These are phyloP conservation scores for Pomatostomus ruficeps DNA, from an alignment of 2,113 vertebrate genomes.

Conservation along the genomic window DNA sequence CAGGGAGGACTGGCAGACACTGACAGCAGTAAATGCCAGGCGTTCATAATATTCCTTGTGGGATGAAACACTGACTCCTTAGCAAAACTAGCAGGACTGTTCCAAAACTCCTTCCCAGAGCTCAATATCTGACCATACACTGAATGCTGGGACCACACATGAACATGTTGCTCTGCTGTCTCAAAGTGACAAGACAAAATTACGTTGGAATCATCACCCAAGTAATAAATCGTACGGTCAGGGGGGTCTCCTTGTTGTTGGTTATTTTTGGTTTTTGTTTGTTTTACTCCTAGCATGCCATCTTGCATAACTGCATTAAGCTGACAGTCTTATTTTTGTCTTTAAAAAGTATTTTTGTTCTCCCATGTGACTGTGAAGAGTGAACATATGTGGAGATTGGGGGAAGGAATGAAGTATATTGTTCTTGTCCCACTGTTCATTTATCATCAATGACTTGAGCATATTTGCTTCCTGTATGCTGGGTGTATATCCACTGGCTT, in stretches of 20 bases:
- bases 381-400: not conserved
- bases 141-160: constrained; percentile 48
- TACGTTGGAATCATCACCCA: not conserved
- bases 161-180: not conserved
- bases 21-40: not conserved
- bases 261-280: not conserved
- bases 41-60: not conserved
- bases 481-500: not conserved
- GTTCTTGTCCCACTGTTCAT: not conserved
- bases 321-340: not conserved
- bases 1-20: not conserved
- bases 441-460: not conserved
- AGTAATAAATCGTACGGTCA: constrained; percentile 5
- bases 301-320: not conserved
- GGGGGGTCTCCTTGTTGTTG: not conserved
- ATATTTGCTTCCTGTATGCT: not conserved
- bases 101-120: constrained; percentile 28
- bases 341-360: not conserved
- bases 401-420: not conserved
- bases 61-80: not conserved
- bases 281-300: not conserved
- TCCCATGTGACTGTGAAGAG: not conserved
- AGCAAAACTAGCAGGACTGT: not conserved
- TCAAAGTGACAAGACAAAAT: constrained; percentile 27
- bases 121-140: not conserved